Percentiles rank a stretch among this genome's conserved stretches.
phyloP scores from a whole-genome alignment of 2,888 invertebrate species.

The Diabrotica balteata region DNA sequence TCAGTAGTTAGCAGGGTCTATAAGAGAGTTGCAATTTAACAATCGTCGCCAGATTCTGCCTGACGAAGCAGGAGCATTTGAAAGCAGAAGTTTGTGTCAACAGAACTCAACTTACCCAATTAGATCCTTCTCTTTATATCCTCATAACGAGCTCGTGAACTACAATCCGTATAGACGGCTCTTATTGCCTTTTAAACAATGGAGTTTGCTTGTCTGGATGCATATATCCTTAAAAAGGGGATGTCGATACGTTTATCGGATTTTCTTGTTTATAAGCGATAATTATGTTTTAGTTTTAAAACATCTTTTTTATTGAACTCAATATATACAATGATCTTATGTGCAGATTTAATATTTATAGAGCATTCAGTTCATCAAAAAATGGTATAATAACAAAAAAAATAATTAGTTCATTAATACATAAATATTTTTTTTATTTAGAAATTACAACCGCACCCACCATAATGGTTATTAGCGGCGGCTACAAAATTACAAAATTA shows the following conservation, averaged over 20 bases:
- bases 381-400: too few relatives aligned
- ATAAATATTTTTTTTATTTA: too few relatives aligned
- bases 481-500: too few relatives aligned
- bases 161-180: slow-evolving; percentile 3
- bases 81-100: slow-evolving; percentile 24
- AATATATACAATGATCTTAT: too few relatives aligned
- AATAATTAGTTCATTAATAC: too few relatives aligned
- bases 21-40: slow-evolving; percentile 24
- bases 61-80: slow-evolving; percentile 18
- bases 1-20: neutral
- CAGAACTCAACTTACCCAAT: slow-evolving; percentile 29
- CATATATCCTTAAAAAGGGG: neutral
- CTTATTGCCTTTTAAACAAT: slow-evolving; percentile 14
- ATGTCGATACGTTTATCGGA: slow-evolving; percentile 4
- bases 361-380: too few relatives aligned
- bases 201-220: neutral
- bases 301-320: too few relatives aligned
- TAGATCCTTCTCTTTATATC: slow-evolving; percentile 23
- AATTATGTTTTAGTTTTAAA: too few relatives aligned
- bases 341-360: too few relatives aligned
- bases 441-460: too few relatives aligned
- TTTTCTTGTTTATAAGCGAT: neutral
- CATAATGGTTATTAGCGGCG: too few relatives aligned
- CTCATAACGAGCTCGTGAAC: slow-evolving; percentile 22
- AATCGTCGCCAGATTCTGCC: slow-evolving; percentile 20